phyloP scores from a whole-genome alignment of 2,797 vertebrate genomes.

The Halcyon badia region DNA sequence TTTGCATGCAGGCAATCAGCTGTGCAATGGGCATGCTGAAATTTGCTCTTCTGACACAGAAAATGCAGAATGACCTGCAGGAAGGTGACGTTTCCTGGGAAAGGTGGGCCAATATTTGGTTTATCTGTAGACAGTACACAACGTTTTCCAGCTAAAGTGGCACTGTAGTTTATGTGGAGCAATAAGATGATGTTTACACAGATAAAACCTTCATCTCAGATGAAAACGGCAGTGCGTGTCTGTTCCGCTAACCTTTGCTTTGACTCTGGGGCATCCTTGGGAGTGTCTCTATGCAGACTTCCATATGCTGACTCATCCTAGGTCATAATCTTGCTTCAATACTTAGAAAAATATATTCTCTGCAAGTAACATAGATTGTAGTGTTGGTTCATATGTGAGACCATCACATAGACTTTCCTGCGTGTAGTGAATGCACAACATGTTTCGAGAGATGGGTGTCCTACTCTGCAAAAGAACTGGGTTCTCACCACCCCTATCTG shows the following conservation, averaged over 20 bases:
- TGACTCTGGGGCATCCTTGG: constrained; percentile 65
- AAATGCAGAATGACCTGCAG: not conserved
- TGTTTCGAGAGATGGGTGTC: not conserved
- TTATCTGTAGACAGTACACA: not conserved
- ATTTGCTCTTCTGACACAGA: not conserved
- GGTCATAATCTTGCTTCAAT: constrained; percentile 69
- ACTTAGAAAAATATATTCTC: constrained; percentile 40
- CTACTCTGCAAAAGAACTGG: not conserved
- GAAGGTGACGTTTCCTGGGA: constrained; percentile 45
- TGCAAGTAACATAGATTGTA: not conserved
- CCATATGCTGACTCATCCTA: constrained; percentile 1
- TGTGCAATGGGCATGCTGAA: not conserved
- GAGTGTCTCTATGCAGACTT: constrained; percentile 35
- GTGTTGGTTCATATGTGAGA: rapidly evolving
- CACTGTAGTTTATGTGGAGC: not conserved
- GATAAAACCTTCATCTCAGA: constrained; percentile 46
- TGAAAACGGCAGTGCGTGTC: constrained; percentile 18
- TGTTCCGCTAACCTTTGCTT: constrained; percentile 64
- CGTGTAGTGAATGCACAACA: not conserved
- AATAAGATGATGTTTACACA: constrained; percentile 31
- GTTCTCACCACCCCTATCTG: not conserved
- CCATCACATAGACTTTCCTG: not conserved
- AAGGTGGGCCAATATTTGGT: not conserved
- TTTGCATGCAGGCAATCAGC: not conserved
- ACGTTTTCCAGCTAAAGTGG: not conserved